These are phyloP conservation scores for Amazonetta brasiliensis DNA, from an alignment of 2,797 vertebrate species.

Conservation along the genomic window DNA sequence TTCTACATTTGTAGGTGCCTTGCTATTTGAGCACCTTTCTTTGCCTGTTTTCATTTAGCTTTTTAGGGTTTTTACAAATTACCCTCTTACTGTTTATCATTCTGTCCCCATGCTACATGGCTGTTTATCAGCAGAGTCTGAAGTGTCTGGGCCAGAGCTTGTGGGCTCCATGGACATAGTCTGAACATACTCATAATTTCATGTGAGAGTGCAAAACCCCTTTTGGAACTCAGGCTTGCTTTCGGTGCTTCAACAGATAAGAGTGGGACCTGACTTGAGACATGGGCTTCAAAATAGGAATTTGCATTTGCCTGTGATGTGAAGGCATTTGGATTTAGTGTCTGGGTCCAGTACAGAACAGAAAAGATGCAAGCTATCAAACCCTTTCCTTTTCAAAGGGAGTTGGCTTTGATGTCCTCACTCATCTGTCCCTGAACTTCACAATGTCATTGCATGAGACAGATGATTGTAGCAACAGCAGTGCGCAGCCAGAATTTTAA, in stretches of 20 bases:
- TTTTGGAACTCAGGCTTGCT: not conserved
- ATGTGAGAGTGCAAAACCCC: rapidly evolving
- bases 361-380: not conserved
- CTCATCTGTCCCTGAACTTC: not conserved
- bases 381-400: not conserved
- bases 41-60: not conserved
- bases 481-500: not conserved
- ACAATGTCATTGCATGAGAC: not conserved
- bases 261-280: not conserved
- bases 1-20: not conserved
- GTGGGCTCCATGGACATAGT: not conserved
- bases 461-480: not conserved
- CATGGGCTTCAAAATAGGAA: not conserved
- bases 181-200: not conserved
- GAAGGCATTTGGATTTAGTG: not conserved
- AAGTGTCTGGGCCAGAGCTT: not conserved
- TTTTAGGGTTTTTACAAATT: not conserved
- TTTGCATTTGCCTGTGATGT: not conserved
- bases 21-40: not conserved
- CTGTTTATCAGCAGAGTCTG: not conserved
- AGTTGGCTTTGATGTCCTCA: not conserved
- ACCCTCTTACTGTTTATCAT: not conserved
- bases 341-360: not conserved
- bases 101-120: not conserved
- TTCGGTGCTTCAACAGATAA: not conserved